Evolutionary conservation across 1,140 invertebrate genomes (phyloP), one percentile per base, ranked within the genome.

Genomic region (Helicoverpa armigera): DNA sequence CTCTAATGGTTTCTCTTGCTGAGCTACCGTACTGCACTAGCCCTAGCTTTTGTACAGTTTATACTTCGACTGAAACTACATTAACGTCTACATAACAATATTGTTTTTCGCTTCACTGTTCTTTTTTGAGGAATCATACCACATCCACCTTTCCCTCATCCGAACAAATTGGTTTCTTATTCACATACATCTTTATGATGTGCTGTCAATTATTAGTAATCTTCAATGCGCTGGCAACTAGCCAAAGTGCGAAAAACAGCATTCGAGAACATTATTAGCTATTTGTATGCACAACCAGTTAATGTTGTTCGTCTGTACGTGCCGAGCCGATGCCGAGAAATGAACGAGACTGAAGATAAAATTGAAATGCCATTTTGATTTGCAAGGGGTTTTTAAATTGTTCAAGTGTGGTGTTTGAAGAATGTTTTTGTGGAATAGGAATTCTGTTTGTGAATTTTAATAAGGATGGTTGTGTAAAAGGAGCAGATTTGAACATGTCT

Each of bases 201-300:
- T 80, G 86, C 83, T 86, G 84, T 89, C 85, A 82, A 84, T 84
- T 84, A 84, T 84, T 81, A 81, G 80, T 83, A 85, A 87, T 87
- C 87, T 80, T 81, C 74, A 82, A 85, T 78, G 80, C 53, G 81
- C 67, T 90, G 89, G 89, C 89, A 79, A 9, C 29, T 58, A 2
- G 85, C 87, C 89, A 90, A 51, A 18, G n/a, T 35, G 61, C 51
- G 61, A 76, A 76, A 76, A 77, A 77, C 73, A 77, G 60, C 50
- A 77, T 53, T 65, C 61, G 12, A 23, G 23, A 65, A 77, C 43
- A 29, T 77, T 77, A 77, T 63, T 50, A 61, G 61, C 75, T 54
- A 77, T 77, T 77, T 77, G 75, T 77, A 77, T 77, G 75, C 75
- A 67, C 50, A 54, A 43, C 18, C 43, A 10, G 75, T 53, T 53